Conservation (phyloP, 2,888 invertebrate genomes). For the Steinernema carpocapsae region DNA sequence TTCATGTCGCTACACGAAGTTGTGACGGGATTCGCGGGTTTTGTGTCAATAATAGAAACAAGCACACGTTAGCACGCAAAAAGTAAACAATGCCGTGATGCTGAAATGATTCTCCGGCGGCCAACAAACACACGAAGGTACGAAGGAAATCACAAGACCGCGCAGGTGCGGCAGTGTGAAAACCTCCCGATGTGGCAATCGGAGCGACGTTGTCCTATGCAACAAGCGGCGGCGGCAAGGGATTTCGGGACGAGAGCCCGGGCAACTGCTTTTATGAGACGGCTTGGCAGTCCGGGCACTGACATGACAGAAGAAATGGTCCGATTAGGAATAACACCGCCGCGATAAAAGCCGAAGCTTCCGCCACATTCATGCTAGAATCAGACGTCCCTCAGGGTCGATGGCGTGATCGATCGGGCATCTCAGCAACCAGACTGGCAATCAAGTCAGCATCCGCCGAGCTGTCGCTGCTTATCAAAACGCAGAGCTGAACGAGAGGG, state of each 20-base stretch:
- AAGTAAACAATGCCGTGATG: too few relatives aligned
- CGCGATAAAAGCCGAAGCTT: not conserved
- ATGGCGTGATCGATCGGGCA: slow-evolving; percentile 20
- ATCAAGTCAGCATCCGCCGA: not conserved
- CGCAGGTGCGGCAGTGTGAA: too few relatives aligned
- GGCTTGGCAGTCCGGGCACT: not conserved
- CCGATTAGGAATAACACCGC: not conserved
- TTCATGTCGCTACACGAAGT: too few relatives aligned
- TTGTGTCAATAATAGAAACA: too few relatives aligned
- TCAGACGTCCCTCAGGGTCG: not conserved
- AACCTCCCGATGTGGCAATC: too few relatives aligned
- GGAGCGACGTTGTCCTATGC: not conserved
- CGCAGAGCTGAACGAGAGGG: not conserved
- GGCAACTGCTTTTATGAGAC: not conserved
- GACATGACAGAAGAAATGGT: slow-evolving; percentile 1
- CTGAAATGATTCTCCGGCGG: too few relatives aligned
- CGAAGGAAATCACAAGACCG: too few relatives aligned
- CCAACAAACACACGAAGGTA: too few relatives aligned
- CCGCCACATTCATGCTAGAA: not conserved
- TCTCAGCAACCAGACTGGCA: not conserved
- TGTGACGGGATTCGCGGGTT: too few relatives aligned
- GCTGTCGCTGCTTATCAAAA: not conserved
- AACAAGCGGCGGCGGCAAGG: not conserved
- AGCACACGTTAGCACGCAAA: too few relatives aligned
- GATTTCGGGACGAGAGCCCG: slow-evolving; percentile 19